Conservation (phyloP, 2,113 vertebrate species). For the Erythrocercus mccallii region DNA sequence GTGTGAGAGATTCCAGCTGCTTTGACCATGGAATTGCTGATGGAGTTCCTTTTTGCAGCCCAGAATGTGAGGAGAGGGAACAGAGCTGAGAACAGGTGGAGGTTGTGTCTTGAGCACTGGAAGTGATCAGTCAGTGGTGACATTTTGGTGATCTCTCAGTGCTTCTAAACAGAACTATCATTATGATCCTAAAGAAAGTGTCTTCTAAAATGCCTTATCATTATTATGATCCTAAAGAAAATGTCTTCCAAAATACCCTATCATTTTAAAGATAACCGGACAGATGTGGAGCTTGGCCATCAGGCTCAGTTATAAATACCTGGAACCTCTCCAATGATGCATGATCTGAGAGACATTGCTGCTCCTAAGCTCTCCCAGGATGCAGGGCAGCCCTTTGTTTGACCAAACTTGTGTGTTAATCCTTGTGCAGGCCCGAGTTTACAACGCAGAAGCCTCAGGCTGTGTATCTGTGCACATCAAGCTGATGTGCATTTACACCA, state of each 20-base stretch:
- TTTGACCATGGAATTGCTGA: neutral
- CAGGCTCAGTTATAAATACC: neutral
- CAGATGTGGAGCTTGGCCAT: neutral
- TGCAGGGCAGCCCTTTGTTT: neutral
- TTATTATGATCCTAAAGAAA: neutral
- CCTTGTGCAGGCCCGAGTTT: neutral
- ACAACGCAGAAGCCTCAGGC: neutral
- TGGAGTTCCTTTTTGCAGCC: neutral
- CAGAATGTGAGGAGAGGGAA: neutral
- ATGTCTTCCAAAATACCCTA: neutral
- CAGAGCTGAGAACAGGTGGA: neutral
- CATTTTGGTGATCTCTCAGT: neutral
- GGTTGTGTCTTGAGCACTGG: neutral
- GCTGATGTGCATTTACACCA: accelerated
- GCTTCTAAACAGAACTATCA: neutral
- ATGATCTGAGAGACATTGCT: neutral
- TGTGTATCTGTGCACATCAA: neutral
- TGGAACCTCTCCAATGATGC: neutral
- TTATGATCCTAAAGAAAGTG: neutral
- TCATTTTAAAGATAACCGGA: neutral
- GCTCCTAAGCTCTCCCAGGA: neutral
- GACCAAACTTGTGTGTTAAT: neutral
- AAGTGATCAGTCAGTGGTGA: neutral
- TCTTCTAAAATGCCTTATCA: neutral
- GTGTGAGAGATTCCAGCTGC: neutral